Percentiles rank a stretch among this genome's conserved stretches.
Conservation (phyloP, 92 coral and sea anemone species). For the Umimayanthus kanabou region DNA sequence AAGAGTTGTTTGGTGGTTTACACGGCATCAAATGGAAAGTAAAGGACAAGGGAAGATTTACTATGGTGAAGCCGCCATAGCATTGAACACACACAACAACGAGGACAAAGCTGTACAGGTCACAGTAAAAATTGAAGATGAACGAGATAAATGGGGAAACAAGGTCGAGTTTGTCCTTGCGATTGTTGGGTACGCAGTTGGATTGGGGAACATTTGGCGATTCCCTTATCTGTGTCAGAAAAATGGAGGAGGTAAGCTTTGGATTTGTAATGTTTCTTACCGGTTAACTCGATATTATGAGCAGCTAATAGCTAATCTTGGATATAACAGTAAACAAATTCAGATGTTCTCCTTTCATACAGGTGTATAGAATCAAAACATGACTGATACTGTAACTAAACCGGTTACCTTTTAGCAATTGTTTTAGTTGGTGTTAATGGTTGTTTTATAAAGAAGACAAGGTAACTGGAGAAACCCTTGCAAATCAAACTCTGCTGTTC, state of each 20-base stretch:
- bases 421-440: not conserved
- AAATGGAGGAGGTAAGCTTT: slow-evolving; percentile 35
- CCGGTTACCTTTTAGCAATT: not conserved
- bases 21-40: not conserved
- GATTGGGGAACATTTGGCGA: slow-evolving; percentile 35
- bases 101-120: not conserved
- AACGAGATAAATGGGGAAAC: slow-evolving; percentile 26
- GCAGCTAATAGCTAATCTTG: not conserved
- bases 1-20: not conserved
- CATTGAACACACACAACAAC: not conserved
- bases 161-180: slow-evolving; percentile 33
- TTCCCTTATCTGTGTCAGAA: slow-evolving; percentile 37
- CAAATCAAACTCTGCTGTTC: no score
- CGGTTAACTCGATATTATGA: not conserved
- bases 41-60: not conserved
- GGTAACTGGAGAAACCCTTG: no score
- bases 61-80: slow-evolving; percentile 9
- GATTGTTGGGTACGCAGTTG: slow-evolving; percentile 24
- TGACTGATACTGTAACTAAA: not conserved
- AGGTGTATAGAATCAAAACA: not conserved
- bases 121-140: not conserved
- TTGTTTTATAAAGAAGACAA: not conserved
- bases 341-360: not conserved
- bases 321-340: no score
- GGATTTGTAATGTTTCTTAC: not conserved